These are phyloP conservation scores for Neolamprologus tretocephalus DNA, from an alignment of 2,113 vertebrate genomes.

Conservation along the genomic window DNA sequence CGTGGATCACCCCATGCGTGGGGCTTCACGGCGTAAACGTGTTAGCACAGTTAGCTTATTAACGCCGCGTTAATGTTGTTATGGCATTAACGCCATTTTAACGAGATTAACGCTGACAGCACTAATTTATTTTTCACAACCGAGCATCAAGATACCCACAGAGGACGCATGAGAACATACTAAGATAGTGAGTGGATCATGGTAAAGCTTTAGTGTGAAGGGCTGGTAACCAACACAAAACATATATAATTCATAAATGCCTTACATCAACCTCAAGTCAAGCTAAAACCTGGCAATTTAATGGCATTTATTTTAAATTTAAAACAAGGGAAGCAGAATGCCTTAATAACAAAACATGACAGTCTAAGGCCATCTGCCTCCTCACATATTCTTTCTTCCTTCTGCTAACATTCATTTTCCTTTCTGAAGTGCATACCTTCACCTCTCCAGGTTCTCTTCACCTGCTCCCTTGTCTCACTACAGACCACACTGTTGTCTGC, in stretches of 20 bases:
- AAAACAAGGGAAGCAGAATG: fast-evolving
- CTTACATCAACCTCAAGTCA: not conserved
- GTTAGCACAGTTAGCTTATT: not conserved
- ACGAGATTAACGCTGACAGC: not conserved
- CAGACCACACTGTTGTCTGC: not conserved
- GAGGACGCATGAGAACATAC: not conserved
- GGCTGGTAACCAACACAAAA: not conserved
- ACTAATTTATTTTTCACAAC: not conserved
- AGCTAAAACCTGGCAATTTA: not conserved
- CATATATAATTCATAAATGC: not conserved
- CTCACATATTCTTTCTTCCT: not conserved
- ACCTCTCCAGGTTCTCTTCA: not conserved
- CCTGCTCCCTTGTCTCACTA: not conserved
- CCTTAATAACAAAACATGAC: not conserved
- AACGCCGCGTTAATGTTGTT: fast-evolving
- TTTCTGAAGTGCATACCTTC: not conserved
- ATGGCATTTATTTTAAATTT: not conserved
- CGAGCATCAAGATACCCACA: not conserved
- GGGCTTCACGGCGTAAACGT: fast-evolving
- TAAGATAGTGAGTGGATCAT: not conserved
- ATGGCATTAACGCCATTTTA: not conserved
- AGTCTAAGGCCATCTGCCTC: not conserved
- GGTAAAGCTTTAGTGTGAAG: not conserved
- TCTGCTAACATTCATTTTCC: not conserved
- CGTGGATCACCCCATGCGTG: fast-evolving